Evolutionary conservation across 2,888 invertebrate genomes (phyloP).

Genomic region (Mimumesa dahlbomi): DNA sequence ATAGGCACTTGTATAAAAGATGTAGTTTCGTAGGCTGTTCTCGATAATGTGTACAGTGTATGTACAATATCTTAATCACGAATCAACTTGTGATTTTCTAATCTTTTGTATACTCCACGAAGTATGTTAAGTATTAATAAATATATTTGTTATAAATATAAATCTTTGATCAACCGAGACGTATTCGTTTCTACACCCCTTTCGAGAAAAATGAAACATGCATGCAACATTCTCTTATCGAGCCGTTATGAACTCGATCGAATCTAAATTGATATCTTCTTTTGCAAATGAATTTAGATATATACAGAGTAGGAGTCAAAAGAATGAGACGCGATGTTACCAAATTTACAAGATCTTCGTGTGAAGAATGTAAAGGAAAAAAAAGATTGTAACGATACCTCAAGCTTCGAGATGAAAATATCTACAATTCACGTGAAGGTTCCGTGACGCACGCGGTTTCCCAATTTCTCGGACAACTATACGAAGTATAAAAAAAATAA

Average conservation of each 20-base stretch:
- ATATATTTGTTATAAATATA: slow-evolving; percentile 30
- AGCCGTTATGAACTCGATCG: too few species aligned
- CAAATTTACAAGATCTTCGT: slow-evolving; percentile 1
- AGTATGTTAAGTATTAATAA: slow-evolving; percentile 22
- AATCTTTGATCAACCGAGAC: slow-evolving; percentile 8
- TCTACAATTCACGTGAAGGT: too few species aligned
- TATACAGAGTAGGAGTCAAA: slow-evolving; percentile 28
- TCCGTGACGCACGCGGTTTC: too few species aligned
- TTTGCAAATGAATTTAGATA: background rate
- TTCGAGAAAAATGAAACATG: too few species aligned
- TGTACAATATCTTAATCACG: background rate
- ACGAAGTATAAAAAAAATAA: slow-evolving; percentile 35
- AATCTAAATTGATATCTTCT: background rate
- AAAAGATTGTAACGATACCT: too few species aligned
- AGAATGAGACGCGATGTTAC: background rate
- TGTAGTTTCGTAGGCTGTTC: slow-evolving; percentile 3
- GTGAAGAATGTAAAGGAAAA: background rate
- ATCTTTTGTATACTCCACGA: background rate
- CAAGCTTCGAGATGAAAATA: too few species aligned
- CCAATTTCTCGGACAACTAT: too few species aligned
- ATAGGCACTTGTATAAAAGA: background rate
- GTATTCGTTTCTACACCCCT: too few species aligned
- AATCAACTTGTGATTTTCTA: background rate
- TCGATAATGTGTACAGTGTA: slow-evolving; percentile 9
- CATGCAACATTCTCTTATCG: too few species aligned